Percentiles rank a stretch among this genome's conserved stretches.
These are phyloP conservation scores for Lepeophtheirus salmonis DNA, from an alignment of 1,140 invertebrate genomes.

Conservation along the genomic window DNA sequence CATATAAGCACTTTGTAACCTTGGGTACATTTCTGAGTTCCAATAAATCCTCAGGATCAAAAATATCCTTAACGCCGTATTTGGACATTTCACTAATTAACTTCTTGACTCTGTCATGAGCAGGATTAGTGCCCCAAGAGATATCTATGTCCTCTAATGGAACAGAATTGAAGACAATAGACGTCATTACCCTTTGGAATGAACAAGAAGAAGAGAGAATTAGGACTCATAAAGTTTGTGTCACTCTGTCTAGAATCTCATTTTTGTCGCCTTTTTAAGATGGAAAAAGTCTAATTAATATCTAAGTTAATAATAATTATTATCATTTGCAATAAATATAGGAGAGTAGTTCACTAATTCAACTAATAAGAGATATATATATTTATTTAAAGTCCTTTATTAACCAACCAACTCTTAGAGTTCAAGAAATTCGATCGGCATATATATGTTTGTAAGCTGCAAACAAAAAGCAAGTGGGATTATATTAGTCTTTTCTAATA, in stretches of 20 bases:
- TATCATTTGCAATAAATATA: too few species aligned
- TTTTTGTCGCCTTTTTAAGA: background rate
- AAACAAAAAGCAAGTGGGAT: too few species aligned
- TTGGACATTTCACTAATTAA: conserved; percentile 14
- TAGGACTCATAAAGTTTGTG: too few species aligned
- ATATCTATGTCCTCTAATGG: conserved; percentile 16
- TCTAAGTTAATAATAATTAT: too few species aligned
- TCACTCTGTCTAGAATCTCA: background rate
- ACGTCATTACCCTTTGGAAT: conserved; percentile 13
- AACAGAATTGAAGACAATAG: conserved; percentile 18
- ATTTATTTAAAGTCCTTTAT: too few species aligned
- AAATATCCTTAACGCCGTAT: conserved; percentile 15
- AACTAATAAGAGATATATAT: too few species aligned
- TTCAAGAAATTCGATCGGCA: too few species aligned
- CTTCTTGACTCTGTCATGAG: conserved; percentile 6
- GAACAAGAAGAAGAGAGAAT: background rate
- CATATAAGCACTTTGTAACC: conserved; percentile 15
- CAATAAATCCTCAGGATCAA: conserved; percentile 17
- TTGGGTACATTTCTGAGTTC: conserved; percentile 18
- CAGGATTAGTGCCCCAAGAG: conserved; percentile 14
- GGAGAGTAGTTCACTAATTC: too few species aligned
- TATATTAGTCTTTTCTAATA: too few species aligned
- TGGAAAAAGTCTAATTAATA: too few species aligned
- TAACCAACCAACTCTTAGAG: too few species aligned
- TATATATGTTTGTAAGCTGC: too few species aligned